Conservation (phyloP, 2,113 vertebrate genomes). For the Xiphophorus maculatus region DNA sequence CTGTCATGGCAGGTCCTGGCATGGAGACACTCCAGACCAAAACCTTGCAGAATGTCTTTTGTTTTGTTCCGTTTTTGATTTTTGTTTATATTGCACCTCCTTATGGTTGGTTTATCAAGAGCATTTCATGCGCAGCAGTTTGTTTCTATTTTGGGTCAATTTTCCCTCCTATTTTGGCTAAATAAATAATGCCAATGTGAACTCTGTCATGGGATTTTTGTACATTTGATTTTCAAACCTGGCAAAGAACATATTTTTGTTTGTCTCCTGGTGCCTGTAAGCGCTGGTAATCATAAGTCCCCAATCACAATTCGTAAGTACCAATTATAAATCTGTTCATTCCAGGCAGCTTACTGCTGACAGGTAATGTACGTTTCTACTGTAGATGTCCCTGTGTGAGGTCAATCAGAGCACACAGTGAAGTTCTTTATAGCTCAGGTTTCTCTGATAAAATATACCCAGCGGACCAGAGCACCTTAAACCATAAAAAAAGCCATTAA, state of each 20-base stretch:
- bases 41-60: no score
- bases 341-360: background rate
- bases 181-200: no score
- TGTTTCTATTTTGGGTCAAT: no score
- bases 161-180: no score
- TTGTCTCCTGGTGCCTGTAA: background rate
- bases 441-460: slow-evolving; percentile 8
- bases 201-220: no score
- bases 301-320: background rate
- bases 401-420: background rate
- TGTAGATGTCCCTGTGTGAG: background rate
- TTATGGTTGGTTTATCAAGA: no score
- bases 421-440: background rate
- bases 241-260: background rate
- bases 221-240: no score
- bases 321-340: background rate
- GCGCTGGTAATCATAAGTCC: background rate
- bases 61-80: no score
- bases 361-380: background rate
- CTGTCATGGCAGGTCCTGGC: no score
- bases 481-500: slow-evolving; percentile 41
- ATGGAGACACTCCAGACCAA: no score
- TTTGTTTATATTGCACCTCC: no score
- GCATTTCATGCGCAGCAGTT: no score
- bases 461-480: slow-evolving; percentile 20